Conservation (phyloP, 2,888 invertebrate genomes). For the Eupeodes luniger region DNA sequence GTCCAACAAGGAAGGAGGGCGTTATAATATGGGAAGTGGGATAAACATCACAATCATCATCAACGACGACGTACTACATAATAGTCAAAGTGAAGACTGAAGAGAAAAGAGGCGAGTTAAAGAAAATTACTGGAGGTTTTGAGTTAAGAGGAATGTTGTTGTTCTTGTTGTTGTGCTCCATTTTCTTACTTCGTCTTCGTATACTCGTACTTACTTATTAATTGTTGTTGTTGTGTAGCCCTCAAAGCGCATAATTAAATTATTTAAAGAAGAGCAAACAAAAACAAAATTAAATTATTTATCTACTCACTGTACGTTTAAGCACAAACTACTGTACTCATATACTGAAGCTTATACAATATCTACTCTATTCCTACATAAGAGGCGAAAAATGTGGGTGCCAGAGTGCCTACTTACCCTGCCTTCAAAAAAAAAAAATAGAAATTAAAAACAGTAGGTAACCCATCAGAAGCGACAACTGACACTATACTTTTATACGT, state of each 20-base stretch:
- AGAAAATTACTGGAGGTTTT: neutral
- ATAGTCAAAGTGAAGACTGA: no score
- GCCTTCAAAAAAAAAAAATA: neutral
- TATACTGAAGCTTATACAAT: no score
- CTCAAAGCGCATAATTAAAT: conserved; percentile 71
- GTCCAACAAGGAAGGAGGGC: neutral
- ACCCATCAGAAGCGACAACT: neutral
- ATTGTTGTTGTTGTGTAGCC: conserved; percentile 32
- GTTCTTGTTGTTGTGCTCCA: neutral
- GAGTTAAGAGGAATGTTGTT: neutral
- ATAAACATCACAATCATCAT: no score
- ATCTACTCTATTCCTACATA: no score
- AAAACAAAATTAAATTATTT: conserved; percentile 75
- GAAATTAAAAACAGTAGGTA: conserved; percentile 15
- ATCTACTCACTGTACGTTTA: conserved; percentile 50
- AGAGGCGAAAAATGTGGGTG: conserved; percentile 21
- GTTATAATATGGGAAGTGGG: no score
- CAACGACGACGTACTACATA: no score
- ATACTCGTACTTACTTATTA: neutral
- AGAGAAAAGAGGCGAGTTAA: no score
- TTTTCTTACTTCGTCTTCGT: conserved; percentile 7
- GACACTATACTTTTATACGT: no score
- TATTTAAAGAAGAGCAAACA: conserved; percentile 74
- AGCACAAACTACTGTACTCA: neutral
- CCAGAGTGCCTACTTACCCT: neutral